Base-by-base conservation (phyloP, 2,797 vertebrate genomes). In the Hybognathus amarus region DNA sequence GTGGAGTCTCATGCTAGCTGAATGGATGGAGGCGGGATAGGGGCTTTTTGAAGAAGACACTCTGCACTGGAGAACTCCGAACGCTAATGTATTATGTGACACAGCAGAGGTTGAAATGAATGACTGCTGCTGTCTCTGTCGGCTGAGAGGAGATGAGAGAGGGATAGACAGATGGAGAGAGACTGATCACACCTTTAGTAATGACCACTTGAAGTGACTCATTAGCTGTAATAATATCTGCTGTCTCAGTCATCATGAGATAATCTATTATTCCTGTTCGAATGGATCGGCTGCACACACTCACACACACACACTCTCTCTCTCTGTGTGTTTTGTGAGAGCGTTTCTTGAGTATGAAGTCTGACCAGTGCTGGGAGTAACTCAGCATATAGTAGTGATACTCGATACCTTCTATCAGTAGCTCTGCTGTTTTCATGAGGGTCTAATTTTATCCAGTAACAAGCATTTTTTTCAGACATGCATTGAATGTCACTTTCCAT, bases 191-290 rank as follows among this genome's bases (percentile, higher is more conserved):
- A 83, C 89, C 83, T 71, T n/a, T 82, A 87, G 89, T 92, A 92
- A 93, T 92, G 87, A 87, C 90, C 93, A 91, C 92, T 94, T 93
- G 89, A 94, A 90, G 89, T 93, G 92, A 94, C 91, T 93, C 92
- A 94, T 94, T 94, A 94, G 91, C 91, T 91, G 87, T 92, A 91
- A 94, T 94, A 93, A 94, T 93, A 94, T 92, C 91, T 92, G 89
- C 88, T 85, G 90, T 92, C 91, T 88, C 89, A 89, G 83, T 90
- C 89, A 91, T 94, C 90, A n/a, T n/a, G 87, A 81, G 10, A 83
- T 77, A 74, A 76, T 68, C 83, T 85, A 83, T 73, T 83, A 13
- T 66, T 87, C 88, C 90, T 92, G 70, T 50, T n/a, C 47, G 1
- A n/a, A 73, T 79, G 45, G 63, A 52, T 38, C 87, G 83, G 87